These are phyloP conservation scores for Celastrina argiolus DNA, from an alignment of 2,888 invertebrate species.

Conservation along the genomic window DNA sequence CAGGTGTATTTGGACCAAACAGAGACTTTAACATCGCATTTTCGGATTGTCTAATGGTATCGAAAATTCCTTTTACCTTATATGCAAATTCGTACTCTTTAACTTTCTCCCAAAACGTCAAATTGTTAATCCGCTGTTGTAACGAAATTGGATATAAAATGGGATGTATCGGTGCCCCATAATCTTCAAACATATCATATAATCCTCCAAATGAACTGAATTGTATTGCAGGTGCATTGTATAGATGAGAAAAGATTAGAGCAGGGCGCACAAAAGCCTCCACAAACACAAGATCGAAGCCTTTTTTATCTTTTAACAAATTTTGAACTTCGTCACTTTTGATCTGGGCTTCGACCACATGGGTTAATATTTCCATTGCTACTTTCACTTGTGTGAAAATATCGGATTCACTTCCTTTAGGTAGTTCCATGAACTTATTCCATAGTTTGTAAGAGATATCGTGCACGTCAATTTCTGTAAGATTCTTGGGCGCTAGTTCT, in stretches of 20 bases:
- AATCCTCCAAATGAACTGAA: conserved; percentile 45
- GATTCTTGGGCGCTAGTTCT: conserved; percentile 43
- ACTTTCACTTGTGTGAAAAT: conserved; percentile 25
- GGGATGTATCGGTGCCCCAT: conserved; percentile 42
- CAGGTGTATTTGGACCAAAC: conserved; percentile 35
- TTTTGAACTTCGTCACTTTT: conserved; percentile 31
- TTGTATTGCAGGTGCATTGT: conserved; percentile 47
- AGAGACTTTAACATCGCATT: conserved; percentile 31
- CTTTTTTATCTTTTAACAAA: conserved; percentile 31
- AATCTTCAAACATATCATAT: conserved; percentile 32
- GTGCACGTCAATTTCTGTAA: conserved; percentile 50
- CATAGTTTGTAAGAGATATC: conserved; percentile 44
- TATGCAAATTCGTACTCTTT: conserved; percentile 21
- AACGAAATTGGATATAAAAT: conserved; percentile 36
- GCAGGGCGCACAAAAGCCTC: conserved; percentile 41
- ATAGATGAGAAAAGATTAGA: conserved; percentile 41
- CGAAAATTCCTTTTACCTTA: conserved; percentile 5
- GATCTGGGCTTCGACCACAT: conserved; percentile 32
- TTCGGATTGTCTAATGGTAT: conserved; percentile 27
- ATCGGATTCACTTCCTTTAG: conserved; percentile 28
- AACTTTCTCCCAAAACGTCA: conserved; percentile 37
- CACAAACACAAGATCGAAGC: conserved; percentile 45
- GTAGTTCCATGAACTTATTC: conserved; percentile 27
- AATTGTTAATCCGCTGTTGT: conserved; percentile 33
- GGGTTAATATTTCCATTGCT: conserved; percentile 22